Base-by-base conservation (phyloP, 2,888 invertebrate genomes). In the Ischnura elegans region DNA sequence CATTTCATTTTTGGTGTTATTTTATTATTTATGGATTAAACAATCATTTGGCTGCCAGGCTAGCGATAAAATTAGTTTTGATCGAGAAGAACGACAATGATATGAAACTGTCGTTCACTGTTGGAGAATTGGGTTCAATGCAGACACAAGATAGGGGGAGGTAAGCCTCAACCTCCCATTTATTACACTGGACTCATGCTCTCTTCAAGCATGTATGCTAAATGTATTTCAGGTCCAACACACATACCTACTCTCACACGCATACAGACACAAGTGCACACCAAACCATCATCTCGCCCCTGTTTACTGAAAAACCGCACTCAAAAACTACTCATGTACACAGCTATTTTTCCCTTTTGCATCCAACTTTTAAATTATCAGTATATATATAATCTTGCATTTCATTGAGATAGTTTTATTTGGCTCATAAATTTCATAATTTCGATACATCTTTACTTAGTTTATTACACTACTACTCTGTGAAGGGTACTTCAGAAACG, bases 181-280 rank as follows among this genome's bases (percentile, higher is more conserved):
- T 86, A 36, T 76, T 76, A 76, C 36, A 76, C 76, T 86, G 36
- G 42, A 51, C 90, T 90, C 61, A 90, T 61, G 55, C 55, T 76
- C 76, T 36, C 61, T 43, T 43, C 86, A 46, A 86, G 76, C 76
- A 86, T 86, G 90, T 90, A 43, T 90, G 76, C 76, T 76, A 76
- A 76, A 76, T 76, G 76, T 76, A 76, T 76, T 90, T 51, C 61
- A 43, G 42, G 43, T 90, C 90, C 55, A 36, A 90, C 55, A 55
- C 90, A 55, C 90, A 55, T 55, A 55, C 51, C 36, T 55, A 90
- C 55, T 90, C 90, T 42, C 51, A 90, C 90, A 90, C 42, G 55
- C 90, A 90, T n/a, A 61, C 87, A 87, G 51, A 87, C 87, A 90
- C 90, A 90, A 90, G 55, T 90, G 90, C 90, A 90, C 61, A 55